Conservation (phyloP, 2,797 vertebrate genomes). For the Rhinoraja longicauda region DNA sequence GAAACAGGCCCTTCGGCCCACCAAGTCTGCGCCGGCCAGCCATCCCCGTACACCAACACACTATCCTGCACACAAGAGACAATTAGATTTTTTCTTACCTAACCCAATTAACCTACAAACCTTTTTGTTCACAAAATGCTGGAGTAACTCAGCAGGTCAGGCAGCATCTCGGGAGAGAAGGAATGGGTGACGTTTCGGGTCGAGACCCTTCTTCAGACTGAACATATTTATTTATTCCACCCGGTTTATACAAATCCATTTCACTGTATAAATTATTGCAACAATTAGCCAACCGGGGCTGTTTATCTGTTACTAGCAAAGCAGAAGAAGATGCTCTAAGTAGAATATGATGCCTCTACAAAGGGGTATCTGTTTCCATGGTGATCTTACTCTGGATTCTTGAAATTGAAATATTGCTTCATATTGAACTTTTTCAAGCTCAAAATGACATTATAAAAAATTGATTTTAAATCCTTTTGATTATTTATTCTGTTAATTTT, state of each 20-base stretch:
- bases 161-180: too few relatives aligned
- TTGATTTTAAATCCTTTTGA: constrained; percentile 17
- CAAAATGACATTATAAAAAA: constrained; percentile 5
- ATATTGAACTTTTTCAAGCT: background rate
- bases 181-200: too few relatives aligned
- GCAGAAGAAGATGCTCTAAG: background rate
- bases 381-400: background rate
- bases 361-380: constrained; percentile 22
- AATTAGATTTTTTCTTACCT: too few relatives aligned
- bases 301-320: background rate
- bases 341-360: background rate
- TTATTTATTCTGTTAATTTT: background rate
- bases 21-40: too few relatives aligned
- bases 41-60: too few relatives aligned
- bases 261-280: background rate
- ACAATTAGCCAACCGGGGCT: background rate
- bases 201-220: too few relatives aligned
- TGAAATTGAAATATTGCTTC: constrained; percentile 1
- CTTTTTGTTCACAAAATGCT: too few relatives aligned
- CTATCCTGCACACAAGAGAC: too few relatives aligned
- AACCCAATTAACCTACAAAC: too few relatives aligned
- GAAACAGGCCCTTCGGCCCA: too few relatives aligned
- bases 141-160: too few relatives aligned
- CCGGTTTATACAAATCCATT: background rate
- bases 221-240: background rate